Conservation (phyloP, 2,113 vertebrate genomes). For the Mesocricetus auratus region DNA sequence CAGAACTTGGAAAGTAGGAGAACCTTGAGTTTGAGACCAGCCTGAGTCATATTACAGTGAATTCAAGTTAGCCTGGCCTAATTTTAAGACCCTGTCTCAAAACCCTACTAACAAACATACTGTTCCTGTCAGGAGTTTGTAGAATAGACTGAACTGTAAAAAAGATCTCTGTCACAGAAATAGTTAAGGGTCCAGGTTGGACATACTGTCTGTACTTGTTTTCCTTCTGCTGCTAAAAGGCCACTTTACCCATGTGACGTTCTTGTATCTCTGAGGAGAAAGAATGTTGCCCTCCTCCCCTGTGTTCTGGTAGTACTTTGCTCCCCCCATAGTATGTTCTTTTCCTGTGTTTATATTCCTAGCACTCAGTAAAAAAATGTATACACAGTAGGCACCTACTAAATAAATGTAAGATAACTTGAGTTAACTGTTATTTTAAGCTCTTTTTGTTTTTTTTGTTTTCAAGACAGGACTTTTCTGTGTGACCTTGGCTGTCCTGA, state of each 20-base stretch:
- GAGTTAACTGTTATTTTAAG: not conserved
- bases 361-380: not conserved
- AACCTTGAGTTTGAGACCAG: not conserved
- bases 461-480: not conserved
- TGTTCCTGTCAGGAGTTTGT: not conserved
- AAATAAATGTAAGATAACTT: not conserved
- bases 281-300: not conserved
- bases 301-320: not conserved
- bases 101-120: not conserved
- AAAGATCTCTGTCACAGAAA: not conserved
- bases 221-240: not conserved
- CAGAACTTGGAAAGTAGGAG: not conserved
- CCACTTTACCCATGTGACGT: not conserved
- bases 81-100: not conserved
- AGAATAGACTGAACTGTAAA: not conserved
- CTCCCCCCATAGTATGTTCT: not conserved
- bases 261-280: not conserved
- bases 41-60: not conserved
- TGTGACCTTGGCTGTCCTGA: not conserved
- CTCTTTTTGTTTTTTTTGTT: not conserved
- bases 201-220: not conserved
- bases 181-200: not conserved
- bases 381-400: not conserved
- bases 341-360: not conserved
- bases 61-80: not conserved